Evolutionary conservation across 2,888 invertebrate species (phyloP).

Genomic region (Ophion obscuratus): DNA sequence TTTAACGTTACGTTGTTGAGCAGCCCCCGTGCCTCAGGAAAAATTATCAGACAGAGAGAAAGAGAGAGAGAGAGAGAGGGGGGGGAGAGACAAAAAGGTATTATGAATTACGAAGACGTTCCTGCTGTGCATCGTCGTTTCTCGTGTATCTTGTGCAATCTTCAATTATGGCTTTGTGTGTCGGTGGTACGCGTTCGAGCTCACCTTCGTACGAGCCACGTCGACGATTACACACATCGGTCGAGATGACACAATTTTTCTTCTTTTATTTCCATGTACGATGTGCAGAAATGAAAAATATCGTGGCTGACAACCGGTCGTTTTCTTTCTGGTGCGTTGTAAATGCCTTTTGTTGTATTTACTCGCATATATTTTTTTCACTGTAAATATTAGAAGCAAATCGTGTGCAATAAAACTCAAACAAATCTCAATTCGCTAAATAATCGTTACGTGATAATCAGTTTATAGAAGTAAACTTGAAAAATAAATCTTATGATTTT

Average conservation of each 20-base stretch:
- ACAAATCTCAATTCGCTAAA: neutral
- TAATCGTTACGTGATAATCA: no score
- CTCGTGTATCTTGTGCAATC: slow-evolving; percentile 67
- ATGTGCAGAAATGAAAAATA: slow-evolving; percentile 8
- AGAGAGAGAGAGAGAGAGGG: slow-evolving; percentile 6
- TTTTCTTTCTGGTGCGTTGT: slow-evolving; percentile 54
- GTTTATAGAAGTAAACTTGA: no score
- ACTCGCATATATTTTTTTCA: slow-evolving; percentile 64
- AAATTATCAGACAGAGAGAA: neutral
- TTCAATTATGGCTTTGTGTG: slow-evolving; percentile 57
- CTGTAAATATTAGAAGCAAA: slow-evolving; percentile 73
- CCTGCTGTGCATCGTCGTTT: slow-evolving; percentile 68
- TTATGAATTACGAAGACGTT: slow-evolving; percentile 74
- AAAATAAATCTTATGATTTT: no score
- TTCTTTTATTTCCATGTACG: slow-evolving; percentile 4
- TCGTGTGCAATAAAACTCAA: slow-evolving; percentile 55
- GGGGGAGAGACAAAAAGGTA: slow-evolving; percentile 1
- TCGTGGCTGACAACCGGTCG: neutral
- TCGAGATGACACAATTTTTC: slow-evolving; percentile 30
- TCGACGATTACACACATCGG: slow-evolving; percentile 40
- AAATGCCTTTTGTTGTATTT: slow-evolving; percentile 58
- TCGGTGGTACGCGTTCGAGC: slow-evolving; percentile 39
- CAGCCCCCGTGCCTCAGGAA: neutral
- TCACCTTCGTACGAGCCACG: slow-evolving; percentile 33
- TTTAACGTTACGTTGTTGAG: no score